These are phyloP conservation scores for Antheraea assamensis DNA, from an alignment of 2,888 invertebrate genomes.

Conservation along the genomic window DNA sequence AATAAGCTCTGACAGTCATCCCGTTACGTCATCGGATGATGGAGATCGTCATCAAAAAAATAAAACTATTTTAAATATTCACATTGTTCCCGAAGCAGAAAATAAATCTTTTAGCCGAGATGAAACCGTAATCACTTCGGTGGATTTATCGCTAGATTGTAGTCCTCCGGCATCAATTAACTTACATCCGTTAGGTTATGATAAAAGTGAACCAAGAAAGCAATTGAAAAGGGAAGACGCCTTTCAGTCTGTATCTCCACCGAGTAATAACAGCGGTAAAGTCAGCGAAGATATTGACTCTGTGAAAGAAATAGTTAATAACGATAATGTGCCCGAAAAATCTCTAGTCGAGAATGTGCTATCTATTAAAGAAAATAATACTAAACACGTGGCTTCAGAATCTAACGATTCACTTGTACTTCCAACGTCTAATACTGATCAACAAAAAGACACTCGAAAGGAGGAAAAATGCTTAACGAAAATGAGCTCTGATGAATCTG, in stretches of 20 bases:
- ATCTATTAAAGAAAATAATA: too few relatives aligned
- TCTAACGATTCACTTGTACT: constrained; percentile 24
- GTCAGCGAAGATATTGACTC: constrained; percentile 74
- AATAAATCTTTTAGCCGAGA: constrained; percentile 65
- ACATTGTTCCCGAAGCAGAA: constrained; percentile 69
- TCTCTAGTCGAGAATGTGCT: neutral
- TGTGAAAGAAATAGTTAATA: constrained; percentile 47
- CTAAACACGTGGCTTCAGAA: neutral
- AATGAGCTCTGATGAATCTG: constrained; percentile 64
- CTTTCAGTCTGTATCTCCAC: constrained; percentile 75
- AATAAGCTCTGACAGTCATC: constrained; percentile 59
- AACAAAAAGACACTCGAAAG: constrained; percentile 22
- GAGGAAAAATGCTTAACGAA: constrained; percentile 37
- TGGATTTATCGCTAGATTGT: constrained; percentile 69
- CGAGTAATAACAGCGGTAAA: constrained; percentile 73
- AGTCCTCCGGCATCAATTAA: constrained; percentile 71
- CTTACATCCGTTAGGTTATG: constrained; percentile 69
- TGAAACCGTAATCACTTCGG: constrained; percentile 69
- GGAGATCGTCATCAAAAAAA: constrained; percentile 51
- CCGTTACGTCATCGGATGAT: constrained; percentile 54
- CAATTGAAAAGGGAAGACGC: constrained; percentile 77
- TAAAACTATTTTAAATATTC: constrained; percentile 74
- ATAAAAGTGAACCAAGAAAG: constrained; percentile 71
- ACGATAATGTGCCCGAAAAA: neutral
- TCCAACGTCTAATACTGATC: constrained; percentile 16